phyloP scores from a whole-genome alignment of 1,140 invertebrate species.

The Wiebesia pumilae region DNA sequence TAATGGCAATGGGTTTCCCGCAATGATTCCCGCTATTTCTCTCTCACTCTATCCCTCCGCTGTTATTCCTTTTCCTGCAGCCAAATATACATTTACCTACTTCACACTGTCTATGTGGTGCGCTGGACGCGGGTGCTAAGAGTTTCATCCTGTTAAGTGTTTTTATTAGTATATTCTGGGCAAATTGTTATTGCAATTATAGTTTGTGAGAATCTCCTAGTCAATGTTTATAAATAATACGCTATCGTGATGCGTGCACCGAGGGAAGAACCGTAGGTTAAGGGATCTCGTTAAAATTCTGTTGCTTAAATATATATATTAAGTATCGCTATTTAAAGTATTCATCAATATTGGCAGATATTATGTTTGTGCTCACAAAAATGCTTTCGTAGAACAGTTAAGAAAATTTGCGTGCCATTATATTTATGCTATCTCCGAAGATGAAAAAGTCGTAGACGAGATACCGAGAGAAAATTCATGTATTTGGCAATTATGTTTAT shows the following conservation, averaged over 20 bases:
- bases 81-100: neutral
- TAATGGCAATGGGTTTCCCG: constrained; percentile 64
- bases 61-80: too few species aligned
- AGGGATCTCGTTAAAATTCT: neutral
- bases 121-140: neutral
- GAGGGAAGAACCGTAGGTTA: neutral
- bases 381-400: neutral
- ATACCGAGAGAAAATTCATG: neutral
- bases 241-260: constrained; percentile 19
- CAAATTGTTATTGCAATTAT: neutral
- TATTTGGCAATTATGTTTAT: neutral
- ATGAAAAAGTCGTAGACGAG: neutral
- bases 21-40: constrained; percentile 52
- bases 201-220: neutral
- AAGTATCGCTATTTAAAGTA: neutral
- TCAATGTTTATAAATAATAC: constrained; percentile 55
- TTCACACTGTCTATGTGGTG: neutral
- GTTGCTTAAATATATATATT: neutral
- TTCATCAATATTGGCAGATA: neutral
- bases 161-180: neutral
- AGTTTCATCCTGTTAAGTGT: neutral
- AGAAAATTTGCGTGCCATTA: neutral
- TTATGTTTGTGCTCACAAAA: neutral
- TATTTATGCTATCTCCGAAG: neutral
- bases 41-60: constrained; percentile 15